phyloP scores from a whole-genome alignment of 2,797 vertebrate genomes.

The Tachyglossus aculeatus region DNA sequence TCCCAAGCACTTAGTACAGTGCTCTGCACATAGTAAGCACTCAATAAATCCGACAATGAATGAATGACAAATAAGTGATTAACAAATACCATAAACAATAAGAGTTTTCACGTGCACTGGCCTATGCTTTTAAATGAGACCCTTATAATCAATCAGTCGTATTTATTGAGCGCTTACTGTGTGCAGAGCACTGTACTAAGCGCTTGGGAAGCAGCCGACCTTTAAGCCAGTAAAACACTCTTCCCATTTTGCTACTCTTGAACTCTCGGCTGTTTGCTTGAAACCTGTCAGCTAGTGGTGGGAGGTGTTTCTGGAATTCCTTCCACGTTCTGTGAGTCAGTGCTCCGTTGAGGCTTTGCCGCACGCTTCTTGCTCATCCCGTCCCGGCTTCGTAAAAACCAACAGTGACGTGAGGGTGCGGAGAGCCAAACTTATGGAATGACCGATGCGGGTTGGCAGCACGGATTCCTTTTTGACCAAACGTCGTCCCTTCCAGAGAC shows the following conservation, averaged over 20 bases:
- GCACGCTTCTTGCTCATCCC: slow-evolving; percentile 47
- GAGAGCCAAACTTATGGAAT: neutral
- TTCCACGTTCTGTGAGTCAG: neutral
- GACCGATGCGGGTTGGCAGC: slow-evolving; percentile 10
- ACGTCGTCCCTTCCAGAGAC: neutral
- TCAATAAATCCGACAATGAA: no score
- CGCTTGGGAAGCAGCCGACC: no score
- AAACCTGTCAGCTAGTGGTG: slow-evolving; percentile 22
- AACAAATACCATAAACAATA: no score
- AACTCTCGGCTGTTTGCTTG: slow-evolving; percentile 36
- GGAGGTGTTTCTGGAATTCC: slow-evolving; percentile 33
- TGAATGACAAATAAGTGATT: no score
- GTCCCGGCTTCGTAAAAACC: slow-evolving; percentile 52
- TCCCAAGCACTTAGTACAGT: no score
- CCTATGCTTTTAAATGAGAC: slow-evolving; percentile 42
- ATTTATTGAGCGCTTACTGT: no score
- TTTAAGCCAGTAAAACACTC: slow-evolving; percentile 48
- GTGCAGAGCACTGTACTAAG: no score
- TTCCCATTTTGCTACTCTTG: slow-evolving; percentile 51
- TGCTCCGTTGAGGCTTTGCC: slow-evolving; percentile 24
- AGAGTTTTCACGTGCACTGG: no score
- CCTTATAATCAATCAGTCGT: no score
- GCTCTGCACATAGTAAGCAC: no score
- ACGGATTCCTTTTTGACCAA: slow-evolving; percentile 1
- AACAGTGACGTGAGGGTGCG: slow-evolving; percentile 29